Percentiles rank a stretch among this genome's conserved stretches.
Evolutionary conservation across 2,888 invertebrate species (phyloP).

Genomic region (Toxonevra muliebris): DNA sequence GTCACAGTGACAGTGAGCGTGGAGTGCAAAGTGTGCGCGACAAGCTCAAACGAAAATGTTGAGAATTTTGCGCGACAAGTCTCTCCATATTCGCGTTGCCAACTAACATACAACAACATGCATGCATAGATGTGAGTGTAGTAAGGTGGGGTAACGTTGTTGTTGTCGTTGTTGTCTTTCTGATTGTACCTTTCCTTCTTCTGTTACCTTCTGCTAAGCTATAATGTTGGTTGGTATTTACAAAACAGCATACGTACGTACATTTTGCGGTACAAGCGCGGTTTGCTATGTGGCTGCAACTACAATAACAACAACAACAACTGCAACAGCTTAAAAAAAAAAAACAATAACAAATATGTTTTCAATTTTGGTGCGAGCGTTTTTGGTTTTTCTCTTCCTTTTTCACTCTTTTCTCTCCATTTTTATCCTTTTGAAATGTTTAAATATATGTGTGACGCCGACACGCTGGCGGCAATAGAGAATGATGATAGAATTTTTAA

Average conservation of each 20-base stretch:
- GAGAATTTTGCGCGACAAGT: no score
- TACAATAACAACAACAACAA: neutral
- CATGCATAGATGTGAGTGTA: neutral
- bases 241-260: no score
- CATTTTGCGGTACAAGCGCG: no score
- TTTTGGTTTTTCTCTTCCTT: neutral
- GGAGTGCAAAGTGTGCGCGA: neutral
- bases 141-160: neutral
- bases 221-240: neutral
- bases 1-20: no score
- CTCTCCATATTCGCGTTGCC: no score
- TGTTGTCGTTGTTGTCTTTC: neutral
- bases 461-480: conserved; percentile 49
- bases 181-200: neutral
- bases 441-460: conserved; percentile 31
- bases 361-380: neutral
- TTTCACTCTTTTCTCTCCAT: neutral
- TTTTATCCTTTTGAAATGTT: conserved; percentile 1
- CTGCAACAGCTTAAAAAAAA: neutral
- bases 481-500: neutral
- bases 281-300: no score
- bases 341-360: neutral
- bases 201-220: neutral
- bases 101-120: neutral
- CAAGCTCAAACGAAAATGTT: neutral